Percentiles rank a stretch among this genome's conserved stretches.
Evolutionary conservation across 2,797 vertebrate genomes (phyloP).

Genomic region (Chrysocyon brachyurus): DNA sequence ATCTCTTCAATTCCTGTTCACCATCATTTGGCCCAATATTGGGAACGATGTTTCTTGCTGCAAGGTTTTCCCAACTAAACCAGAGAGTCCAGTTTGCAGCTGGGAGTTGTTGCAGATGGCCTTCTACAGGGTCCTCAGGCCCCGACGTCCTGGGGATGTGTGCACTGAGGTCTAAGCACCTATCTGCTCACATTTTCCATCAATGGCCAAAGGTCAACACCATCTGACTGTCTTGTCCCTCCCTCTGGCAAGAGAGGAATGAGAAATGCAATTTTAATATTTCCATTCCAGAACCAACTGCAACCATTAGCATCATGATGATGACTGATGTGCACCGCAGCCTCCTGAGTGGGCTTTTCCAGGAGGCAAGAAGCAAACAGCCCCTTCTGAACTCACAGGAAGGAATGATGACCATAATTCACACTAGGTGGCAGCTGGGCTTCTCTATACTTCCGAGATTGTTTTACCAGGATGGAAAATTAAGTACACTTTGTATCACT

Average conservation of each 20-base stretch:
- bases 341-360: neutral
- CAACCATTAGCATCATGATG: neutral
- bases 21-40: neutral
- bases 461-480: neutral
- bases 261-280: neutral
- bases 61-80: neutral
- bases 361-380: neutral
- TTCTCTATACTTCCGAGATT: neutral
- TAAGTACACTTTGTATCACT: neutral
- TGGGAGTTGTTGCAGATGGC: neutral
- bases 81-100: neutral
- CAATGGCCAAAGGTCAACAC: neutral
- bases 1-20: neutral
- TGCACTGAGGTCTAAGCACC: too few relatives aligned
- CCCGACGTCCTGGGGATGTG: rapidly evolving
- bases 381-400: neutral
- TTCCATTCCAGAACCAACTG: neutral
- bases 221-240: neutral
- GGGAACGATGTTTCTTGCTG: neutral
- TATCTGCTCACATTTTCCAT: neutral
- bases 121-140: neutral
- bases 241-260: neutral
- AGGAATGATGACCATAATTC: neutral
- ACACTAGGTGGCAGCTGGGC: rapidly evolving
- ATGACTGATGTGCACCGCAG: rapidly evolving